Evolutionary conservation across 2,113 vertebrate species (phyloP), one percentile per base, ranked within the genome.

Genomic region (Calidris pygmaea): DNA sequence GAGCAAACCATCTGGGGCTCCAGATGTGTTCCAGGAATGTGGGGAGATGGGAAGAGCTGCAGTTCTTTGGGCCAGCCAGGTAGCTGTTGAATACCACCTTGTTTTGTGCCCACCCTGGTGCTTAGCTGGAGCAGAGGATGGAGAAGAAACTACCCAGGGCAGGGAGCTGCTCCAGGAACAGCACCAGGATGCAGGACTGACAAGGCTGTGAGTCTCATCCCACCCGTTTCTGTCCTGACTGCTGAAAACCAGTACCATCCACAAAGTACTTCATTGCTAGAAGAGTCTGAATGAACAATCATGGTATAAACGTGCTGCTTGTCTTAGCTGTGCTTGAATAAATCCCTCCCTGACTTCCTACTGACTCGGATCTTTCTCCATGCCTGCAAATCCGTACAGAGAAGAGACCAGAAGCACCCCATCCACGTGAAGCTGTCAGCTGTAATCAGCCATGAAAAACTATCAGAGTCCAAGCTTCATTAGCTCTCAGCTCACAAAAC

Each of bases 1-100:
- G 17, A 60, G 35, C 20, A 15, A 37, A 5, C 9, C 20, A 12
- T 0, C 0, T 4, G 21, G 16, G 35, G 15, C 35, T 63, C 45
- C 45, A 53, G 18, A 15, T 60, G 26, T 55, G 20, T 22, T 65
- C 34, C 21, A 30, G 88, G 24, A 60, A 9, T 11, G 30, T 27
- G 15, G 41, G 32, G 14, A 67, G 9, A 1, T 55, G 52, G 60
- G 47, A 35, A 63, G 24, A 89, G 16, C 39, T 56, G 32, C 17
- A 32, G 19, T 17, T 12, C 20, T 68, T 41, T 19, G 48, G 53
- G 72, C 10, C 53, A 63, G 34, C 24, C 37, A 32, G 15, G 41
- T 16, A 20, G 12, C 43, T 85, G 30, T 32, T 30, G 24, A 53
- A 27, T 37, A 24, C 16, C 48, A 65, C 17, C 5, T n/a, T 63